These are phyloP conservation scores for Hyla sarda DNA, from an alignment of 2,113 vertebrate species.

Conservation along the genomic window DNA sequence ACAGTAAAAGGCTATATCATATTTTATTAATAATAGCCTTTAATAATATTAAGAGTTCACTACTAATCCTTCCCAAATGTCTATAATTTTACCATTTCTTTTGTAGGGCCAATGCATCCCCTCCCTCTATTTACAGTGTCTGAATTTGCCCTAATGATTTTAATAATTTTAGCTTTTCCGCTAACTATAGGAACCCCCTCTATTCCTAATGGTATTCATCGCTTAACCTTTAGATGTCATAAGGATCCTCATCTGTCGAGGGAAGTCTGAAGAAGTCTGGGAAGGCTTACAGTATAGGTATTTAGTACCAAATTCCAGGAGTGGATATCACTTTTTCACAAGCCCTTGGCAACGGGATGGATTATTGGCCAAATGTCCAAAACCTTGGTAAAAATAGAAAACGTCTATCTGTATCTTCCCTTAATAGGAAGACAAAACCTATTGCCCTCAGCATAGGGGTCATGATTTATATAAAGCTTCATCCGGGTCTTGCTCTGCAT, in stretches of 20 bases:
- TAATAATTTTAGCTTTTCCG: too few species aligned
- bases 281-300: background rate
- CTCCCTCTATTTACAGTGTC: too few species aligned
- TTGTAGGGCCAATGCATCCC: too few species aligned
- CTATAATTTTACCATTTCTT: too few species aligned
- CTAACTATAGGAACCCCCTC: too few species aligned
- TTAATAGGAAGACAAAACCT: background rate
- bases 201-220: background rate
- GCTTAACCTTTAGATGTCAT: background rate
- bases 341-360: background rate
- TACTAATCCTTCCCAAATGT: too few species aligned
- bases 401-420: background rate
- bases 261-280: background rate
- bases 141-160: too few species aligned
- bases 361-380: background rate
- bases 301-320: background rate
- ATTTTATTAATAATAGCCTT: too few species aligned
- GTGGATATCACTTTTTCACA: background rate
- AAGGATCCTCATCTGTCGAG: background rate
- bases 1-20: too few species aligned
- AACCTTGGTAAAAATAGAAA: background rate
- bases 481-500: background rate
- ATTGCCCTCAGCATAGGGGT: background rate
- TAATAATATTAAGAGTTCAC: too few species aligned
- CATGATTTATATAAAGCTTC: conserved; percentile 7